Percentiles rank a stretch among this genome's conserved stretches.
Conservation (phyloP, 2,113 vertebrate genomes). For the Pachypanchax playfairii region DNA sequence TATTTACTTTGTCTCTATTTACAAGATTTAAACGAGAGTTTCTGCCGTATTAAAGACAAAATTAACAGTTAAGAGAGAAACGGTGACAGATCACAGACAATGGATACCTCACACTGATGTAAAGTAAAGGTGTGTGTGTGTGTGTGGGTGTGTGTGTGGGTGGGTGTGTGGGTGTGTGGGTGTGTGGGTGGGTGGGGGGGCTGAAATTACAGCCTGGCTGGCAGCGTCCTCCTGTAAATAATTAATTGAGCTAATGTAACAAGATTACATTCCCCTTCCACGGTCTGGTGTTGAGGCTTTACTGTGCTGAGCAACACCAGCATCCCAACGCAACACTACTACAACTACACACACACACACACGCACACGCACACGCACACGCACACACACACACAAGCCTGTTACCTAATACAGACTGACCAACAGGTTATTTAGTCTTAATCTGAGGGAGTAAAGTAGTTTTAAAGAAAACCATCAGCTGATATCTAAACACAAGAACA, state of each 20-base stretch:
- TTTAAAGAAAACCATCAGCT: no score
- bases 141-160: no score
- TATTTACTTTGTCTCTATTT: no score
- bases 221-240: constrained; percentile 75
- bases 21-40: no score
- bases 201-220: constrained; percentile 79
- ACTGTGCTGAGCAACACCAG: constrained; percentile 25
- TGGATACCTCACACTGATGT: constrained; percentile 28
- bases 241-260: constrained; percentile 81
- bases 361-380: no score
- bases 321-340: constrained; percentile 19
- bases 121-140: no score
- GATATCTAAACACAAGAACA: no score
- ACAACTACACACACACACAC: no score
- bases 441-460: neutral
- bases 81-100: no score
- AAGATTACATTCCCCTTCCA: constrained; percentile 67
- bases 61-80: no score
- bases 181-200: constrained; percentile 14
- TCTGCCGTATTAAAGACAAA: no score
- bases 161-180: no score
- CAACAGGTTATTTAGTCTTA: neutral
- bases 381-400: neutral
- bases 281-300: constrained; percentile 45
- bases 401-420: neutral